A percentile compares a stretch with the other conserved stretches of the same genome.
Evolutionary conservation across 1,140 invertebrate genomes (phyloP).

Genomic region (Fopius arisanus): DNA sequence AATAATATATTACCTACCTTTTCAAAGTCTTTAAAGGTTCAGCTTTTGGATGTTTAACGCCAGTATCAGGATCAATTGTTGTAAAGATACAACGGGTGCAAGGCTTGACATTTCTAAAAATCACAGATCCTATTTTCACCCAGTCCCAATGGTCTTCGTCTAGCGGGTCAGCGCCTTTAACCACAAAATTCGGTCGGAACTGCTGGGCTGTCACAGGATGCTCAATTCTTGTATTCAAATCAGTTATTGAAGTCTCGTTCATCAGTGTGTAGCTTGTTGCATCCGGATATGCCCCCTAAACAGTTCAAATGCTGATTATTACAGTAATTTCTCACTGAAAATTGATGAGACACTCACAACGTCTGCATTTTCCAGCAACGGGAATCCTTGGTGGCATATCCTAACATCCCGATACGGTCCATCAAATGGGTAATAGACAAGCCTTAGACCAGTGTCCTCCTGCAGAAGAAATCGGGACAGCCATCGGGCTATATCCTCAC

Average conservation of each 20-base stretch:
- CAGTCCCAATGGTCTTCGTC: conserved; percentile 77
- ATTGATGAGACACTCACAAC: conserved; percentile 43
- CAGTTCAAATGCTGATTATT: background rate
- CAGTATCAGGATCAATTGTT: conserved; percentile 68
- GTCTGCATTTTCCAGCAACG: conserved; percentile 40
- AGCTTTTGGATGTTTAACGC: conserved; percentile 59
- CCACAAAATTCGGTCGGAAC: conserved; percentile 75
- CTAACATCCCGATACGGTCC: conserved; percentile 50
- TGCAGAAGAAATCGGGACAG: conserved; percentile 68
- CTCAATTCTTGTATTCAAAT: conserved; percentile 68
- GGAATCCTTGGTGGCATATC: conserved; percentile 45
- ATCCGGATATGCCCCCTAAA: conserved; percentile 68
- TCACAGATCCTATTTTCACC: conserved; percentile 71
- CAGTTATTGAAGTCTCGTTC: conserved; percentile 70
- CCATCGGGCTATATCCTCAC: conserved; percentile 70
- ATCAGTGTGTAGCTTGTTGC: conserved; percentile 69
- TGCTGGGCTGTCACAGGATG: conserved; percentile 65
- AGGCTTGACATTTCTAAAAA: conserved; percentile 72
- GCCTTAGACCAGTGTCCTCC: conserved; percentile 65
- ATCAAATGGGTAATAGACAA: conserved; percentile 69
- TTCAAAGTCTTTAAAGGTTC: conserved; percentile 69
- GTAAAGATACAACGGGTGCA: conserved; percentile 72
- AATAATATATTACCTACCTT: conserved; percentile 47
- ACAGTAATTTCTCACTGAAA: background rate
- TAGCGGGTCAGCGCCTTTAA: conserved; percentile 69